Evolutionary conservation across 2,888 invertebrate genomes (phyloP), one percentile per base, ranked within the genome.

Genomic region (Parnassius mnemosyne): DNA sequence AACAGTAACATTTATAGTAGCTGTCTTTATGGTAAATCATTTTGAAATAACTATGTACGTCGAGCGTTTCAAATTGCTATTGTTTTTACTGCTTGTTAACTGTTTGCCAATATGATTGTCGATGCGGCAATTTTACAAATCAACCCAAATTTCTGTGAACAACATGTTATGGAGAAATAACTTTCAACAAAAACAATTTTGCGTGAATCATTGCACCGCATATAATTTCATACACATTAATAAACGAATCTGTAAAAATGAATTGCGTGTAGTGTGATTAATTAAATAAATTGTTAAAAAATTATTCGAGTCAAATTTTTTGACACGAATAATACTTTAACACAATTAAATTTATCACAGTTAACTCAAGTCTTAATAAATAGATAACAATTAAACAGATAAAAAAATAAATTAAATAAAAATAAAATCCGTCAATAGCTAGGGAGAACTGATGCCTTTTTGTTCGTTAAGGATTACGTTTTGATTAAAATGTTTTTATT

Each of bases 121-220:
- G 66, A 65, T 66, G 66, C 66, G 67, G 67, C 68, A 66, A 68
- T 66, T 68, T 62, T 65, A 66, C 65, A 49, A 65, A 65, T 52
- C 60, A 54, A 64, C 62, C 66, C 34, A 59, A 63, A 61, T 64
- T 65, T 64, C 75, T 70, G 69, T 69, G 68, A 74, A 68, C 70
- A 70, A 75, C 74, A 74, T 72, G 65, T 64, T 61, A 68, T 72
- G 66, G 67, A 70, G 70, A 74, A 79, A 80, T 77, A 75, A 75
- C 75, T 76, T 74, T 75, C 67, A 76, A 76, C 73, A 73, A 34
- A 74, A 75, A 77, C 71, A 68, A 69, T 63, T 71, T 83, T 81
- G 77, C 80, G 75, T 77, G 74, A 80, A 71, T 71, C 70, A 68
- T 66, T 70, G 66, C 67, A 72, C 72, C 16, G 49, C 42, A 57